Evolutionary conservation across 2,888 invertebrate genomes (phyloP).

Genomic region (Coleophora deauratella): DNA sequence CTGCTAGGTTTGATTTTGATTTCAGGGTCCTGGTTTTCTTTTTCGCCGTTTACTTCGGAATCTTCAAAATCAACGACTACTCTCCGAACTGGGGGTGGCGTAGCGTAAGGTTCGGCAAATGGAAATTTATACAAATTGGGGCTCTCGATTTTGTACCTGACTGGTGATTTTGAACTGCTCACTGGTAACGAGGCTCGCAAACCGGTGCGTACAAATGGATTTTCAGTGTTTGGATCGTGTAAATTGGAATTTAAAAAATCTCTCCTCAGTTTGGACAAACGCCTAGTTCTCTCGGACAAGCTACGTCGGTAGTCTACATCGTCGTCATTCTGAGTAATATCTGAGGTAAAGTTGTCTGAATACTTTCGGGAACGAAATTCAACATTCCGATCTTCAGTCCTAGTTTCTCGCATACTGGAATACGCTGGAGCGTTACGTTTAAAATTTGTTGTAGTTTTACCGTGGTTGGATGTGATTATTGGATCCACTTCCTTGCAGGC

Average conservation of each 20-base stretch:
- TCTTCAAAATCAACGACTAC: constrained; percentile 48
- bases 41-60: constrained; percentile 37
- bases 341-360: constrained; percentile 64
- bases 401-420: constrained; percentile 64
- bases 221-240: constrained; percentile 49
- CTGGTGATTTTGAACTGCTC: constrained; percentile 25
- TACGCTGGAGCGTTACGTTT: constrained; percentile 57
- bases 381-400: constrained; percentile 46
- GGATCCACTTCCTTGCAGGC: constrained; percentile 49
- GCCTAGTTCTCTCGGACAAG: constrained; percentile 58
- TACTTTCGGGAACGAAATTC: constrained; percentile 63
- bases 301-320: constrained; percentile 60
- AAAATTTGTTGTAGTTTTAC: constrained; percentile 60
- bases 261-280: constrained; percentile 55
- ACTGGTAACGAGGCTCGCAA: constrained; percentile 56
- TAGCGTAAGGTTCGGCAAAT: constrained; percentile 63
- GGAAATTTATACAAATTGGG: constrained; percentile 67
- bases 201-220: constrained; percentile 49
- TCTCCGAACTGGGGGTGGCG: constrained; percentile 57
- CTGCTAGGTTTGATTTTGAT: constrained; percentile 23
- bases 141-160: constrained; percentile 61
- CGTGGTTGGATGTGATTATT: constrained; percentile 61
- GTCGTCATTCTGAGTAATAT: constrained; percentile 60
- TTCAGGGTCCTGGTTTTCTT: constrained; percentile 51
- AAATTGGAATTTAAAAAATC: constrained; percentile 63